A percentile compares a stretch with the other conserved stretches of the same genome.
These are phyloP conservation scores for Petrocephalus schoutedeni DNA, from an alignment of 2,797 vertebrate genomes.

Conservation along the genomic window DNA sequence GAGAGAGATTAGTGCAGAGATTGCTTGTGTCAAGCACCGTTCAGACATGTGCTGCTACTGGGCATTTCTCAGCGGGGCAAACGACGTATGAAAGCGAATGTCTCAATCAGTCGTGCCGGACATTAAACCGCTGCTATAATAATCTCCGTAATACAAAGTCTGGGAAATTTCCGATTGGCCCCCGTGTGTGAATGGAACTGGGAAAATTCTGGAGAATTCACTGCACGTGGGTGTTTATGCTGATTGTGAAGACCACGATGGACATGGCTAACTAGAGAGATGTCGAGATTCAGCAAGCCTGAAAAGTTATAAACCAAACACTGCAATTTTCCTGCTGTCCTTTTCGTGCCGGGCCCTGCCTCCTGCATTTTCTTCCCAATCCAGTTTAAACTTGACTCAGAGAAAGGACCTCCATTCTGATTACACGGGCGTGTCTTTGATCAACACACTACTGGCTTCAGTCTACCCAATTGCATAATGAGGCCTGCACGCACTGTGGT, in stretches of 20 bases:
- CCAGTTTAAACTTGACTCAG: neutral
- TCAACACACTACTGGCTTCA: neutral
- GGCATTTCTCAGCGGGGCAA: neutral
- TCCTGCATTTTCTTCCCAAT: neutral
- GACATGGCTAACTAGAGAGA: neutral
- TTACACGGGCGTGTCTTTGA: neutral
- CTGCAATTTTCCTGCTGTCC: neutral
- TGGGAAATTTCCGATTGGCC: neutral
- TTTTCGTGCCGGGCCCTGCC: neutral
- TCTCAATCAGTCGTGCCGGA: neutral
- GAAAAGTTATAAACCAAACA: neutral
- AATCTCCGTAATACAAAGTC: neutral
- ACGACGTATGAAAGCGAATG: neutral
- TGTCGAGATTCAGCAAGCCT: neutral
- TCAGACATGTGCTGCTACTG: neutral
- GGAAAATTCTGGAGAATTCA: neutral
- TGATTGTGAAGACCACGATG: neutral
- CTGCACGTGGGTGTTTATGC: neutral
- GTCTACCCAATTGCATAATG: neutral
- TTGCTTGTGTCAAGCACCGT: neutral
- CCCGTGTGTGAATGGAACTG: neutral
- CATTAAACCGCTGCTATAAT: neutral
- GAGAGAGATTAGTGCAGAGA: neutral
- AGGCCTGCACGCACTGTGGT: neutral
- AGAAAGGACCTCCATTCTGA: neutral